These are phyloP conservation scores for Parasteatoda tepidariorum DNA, from an alignment of 1,140 invertebrate genomes.

Conservation along the genomic window DNA sequence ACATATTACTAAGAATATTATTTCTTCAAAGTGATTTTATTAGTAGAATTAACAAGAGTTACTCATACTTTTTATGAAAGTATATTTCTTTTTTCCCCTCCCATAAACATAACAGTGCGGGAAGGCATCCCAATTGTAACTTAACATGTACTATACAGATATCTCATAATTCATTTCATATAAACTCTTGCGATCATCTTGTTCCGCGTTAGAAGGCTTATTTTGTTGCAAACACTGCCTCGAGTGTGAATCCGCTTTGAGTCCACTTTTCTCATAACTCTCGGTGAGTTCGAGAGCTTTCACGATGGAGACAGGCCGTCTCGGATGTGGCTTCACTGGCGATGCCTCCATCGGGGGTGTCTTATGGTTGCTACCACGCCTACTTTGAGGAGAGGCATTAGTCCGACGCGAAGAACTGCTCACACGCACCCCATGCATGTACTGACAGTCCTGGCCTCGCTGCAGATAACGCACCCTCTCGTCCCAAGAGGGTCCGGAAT, in stretches of 20 bases:
- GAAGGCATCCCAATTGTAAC: neutral
- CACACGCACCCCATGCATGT: constrained; percentile 44
- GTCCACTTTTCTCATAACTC: constrained; percentile 65
- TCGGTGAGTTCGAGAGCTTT: constrained; percentile 91
- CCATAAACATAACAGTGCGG: constrained; percentile 13
- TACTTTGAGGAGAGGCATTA: constrained; percentile 15
- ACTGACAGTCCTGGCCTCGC: constrained; percentile 62
- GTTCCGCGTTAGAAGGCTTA: constrained; percentile 36
- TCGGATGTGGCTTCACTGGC: constrained; percentile 40
- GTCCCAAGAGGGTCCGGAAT: constrained; percentile 74
- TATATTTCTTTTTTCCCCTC: constrained; percentile 3
- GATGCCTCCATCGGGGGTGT: constrained; percentile 61
- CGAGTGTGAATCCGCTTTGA: constrained; percentile 53
- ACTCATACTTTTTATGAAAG: neutral
- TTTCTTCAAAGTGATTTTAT: no score
- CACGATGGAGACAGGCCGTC: constrained; percentile 90
- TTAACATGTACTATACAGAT: constrained; percentile 74
- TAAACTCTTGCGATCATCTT: constrained; percentile 84
- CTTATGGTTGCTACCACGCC: constrained; percentile 60
- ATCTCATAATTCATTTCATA: constrained; percentile 98
- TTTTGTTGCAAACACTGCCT: constrained; percentile 60
- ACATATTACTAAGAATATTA: no score
- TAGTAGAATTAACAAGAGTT: no score
- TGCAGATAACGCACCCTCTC: neutral
- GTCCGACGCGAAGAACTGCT: constrained; percentile 25